A percentile compares a stretch with the other conserved stretches of the same genome.
Evolutionary conservation across 2,888 invertebrate species (phyloP).

Genomic region (Acleris laterana): DNA sequence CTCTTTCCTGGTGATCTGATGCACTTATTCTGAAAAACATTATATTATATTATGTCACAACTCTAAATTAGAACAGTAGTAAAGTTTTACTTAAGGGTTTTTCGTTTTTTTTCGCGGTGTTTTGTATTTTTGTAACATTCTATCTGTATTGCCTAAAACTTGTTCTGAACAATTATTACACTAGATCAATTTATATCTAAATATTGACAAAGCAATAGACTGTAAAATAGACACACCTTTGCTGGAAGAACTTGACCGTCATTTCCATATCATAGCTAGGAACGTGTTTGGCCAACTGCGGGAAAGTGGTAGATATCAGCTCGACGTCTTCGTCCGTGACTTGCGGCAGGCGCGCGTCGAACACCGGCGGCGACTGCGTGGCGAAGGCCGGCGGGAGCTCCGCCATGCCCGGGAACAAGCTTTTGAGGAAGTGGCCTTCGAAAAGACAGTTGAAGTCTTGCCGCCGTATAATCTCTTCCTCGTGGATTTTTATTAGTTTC

Average conservation of each 20-base stretch:
- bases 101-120: no score
- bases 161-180: no score
- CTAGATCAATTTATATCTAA: neutral
- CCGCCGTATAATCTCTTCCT: slow-evolving; percentile 91
- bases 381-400: slow-evolving; percentile 94
- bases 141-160: no score
- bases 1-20: slow-evolving; percentile 63
- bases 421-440: slow-evolving; percentile 93
- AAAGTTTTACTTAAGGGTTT: no score
- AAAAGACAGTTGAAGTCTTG: slow-evolving; percentile 91
- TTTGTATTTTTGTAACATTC: no score
- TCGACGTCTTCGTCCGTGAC: slow-evolving; percentile 86
- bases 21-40: slow-evolving; percentile 58
- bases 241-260: slow-evolving; percentile 89
- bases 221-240: slow-evolving; percentile 66
- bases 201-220: neutral
- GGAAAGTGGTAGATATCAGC: slow-evolving; percentile 86
- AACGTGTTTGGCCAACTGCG: slow-evolving; percentile 87
- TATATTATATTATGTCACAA: neutral
- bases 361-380: slow-evolving; percentile 90
- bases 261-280: slow-evolving; percentile 88
- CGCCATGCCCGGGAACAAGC: slow-evolving; percentile 95
- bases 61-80: no score
- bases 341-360: slow-evolving; percentile 89
- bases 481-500: slow-evolving; percentile 91